Evolutionary conservation across 2,797 vertebrate genomes (phyloP), one percentile per base, ranked within the genome.

Genomic region (Syngnathus rostellatus): DNA sequence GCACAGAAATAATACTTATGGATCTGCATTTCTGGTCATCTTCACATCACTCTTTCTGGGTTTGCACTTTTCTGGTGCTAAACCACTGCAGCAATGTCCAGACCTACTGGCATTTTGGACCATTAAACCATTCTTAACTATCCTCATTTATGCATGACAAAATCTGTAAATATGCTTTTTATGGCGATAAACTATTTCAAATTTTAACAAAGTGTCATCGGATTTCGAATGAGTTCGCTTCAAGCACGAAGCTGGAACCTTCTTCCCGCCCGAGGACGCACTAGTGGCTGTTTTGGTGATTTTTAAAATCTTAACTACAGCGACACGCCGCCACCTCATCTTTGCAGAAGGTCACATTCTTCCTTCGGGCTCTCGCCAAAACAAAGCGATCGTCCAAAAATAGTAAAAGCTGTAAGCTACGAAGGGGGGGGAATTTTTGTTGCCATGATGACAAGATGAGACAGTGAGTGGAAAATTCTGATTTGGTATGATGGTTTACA

Each of bases 311-410:
- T 58, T 58, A 58, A 58, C 46, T 7, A 48, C 62, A 45, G 23
- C 46, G 70, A 81, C 68, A 60, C 38, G 68, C 69, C 48, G 63
- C 76, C 74, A 68, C 58, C 71, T 70, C 80, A 63, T 83, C 75
- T 71, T 53, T 68, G 72, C 11, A 57, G 69, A 83, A 81, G 78
- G 83, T 79, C 82, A 75, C 68, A 62, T 67, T 70, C 55, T 73
- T 82, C 68, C 81, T 81, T 77, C 77, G 75, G 82, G 76, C 71
- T 66, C 31, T 77, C 66, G 81, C 75, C 75, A 81, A 81, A 77
- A 85, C 65, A 74, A 81, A 81, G 75, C 72, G 68, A 53, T 51
- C 46, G 50, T 73, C 77, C 70, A 76, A 83, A 84, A 86, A 85
- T 86, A 86, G 80, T 62, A n/a, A 0, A n/a, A 40, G 79, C 83